Base-by-base conservation (phyloP, 1,140 invertebrate genomes). In the Stegodyphus dumicola region DNA sequence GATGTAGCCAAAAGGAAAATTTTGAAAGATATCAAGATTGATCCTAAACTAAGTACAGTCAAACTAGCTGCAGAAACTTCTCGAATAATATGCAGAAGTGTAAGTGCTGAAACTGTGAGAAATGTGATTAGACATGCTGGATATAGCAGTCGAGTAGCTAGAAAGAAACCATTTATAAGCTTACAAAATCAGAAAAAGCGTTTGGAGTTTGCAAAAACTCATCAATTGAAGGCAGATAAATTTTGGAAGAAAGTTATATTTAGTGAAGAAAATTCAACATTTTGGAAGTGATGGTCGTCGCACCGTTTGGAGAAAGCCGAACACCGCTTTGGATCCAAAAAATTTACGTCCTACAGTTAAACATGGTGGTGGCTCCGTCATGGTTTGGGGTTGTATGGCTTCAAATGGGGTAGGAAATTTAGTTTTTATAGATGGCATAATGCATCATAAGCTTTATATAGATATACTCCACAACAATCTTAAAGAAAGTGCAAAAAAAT, bases 281-380 rank as follows among this genome's bases (percentile, higher is more conserved):
- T 33, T 33, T 33, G 33, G 33, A 33, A 33, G 3, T 33, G 33
- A 33, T 33, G 33, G 65, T 66, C 17, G 17, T 66, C 15, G 17
- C 3, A n/a, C 17, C 17, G 15, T 75, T 64, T 77, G 75, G 56
- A 65, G 56, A 64, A 65, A 67, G 56, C 75, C 75, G 56, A 77
- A 67, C 56, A 77, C 75, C 56, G 87, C 74, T 77, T 13, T 69
- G 51, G n/a, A 83, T 87, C 87, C 84, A 53, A 85, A 51, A 60
- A 73, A 66, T 77, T 60, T 74, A 67, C 56, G 51, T 69, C 18
- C 52, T 13, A 51, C 52, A 66, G 54, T 83, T 77, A 80, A 78
- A 78, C 76, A 67, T 77, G 69, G 69, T 71, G 69, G 48, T 71
- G 69, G 69, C 69, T 71, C 65, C 10, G 33, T 33, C 33, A 33